Evolutionary conservation across 2,888 invertebrate species (phyloP), one percentile per base, ranked within the genome.

Genomic region (Synanthedon formicaeformis): DNA sequence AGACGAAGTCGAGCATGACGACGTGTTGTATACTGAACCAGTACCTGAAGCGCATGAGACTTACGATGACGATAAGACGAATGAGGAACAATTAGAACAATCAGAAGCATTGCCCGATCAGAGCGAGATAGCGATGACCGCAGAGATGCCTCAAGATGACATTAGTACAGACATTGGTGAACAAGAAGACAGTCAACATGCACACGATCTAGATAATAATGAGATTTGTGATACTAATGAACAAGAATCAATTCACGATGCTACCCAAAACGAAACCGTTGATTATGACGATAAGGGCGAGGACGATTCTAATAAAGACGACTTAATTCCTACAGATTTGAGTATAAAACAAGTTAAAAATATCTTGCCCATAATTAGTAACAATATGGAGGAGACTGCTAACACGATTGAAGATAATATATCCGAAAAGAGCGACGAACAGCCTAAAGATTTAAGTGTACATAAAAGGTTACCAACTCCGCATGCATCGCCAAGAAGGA

Each of bases 401-500:
- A 69, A 78, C 54, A 56, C 65, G 13, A 64, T 69, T 23, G 81
- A 75, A 61, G 81, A 82, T 54, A 77, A 70, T 56, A 54, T 77
- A 55, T 75, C 81, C 3, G 87, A 87, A 45, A 85, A 81, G 57
- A 80, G 76, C 55, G 90, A 91, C 54, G 90, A 91, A 57, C 81
- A 89, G 55, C 90, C 91, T 54, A 90, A 86, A 72, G 91, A 91
- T 67, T 74, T 91, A 53, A 90, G 88, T 61, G 82, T 87, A 63
- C 92, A 88, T 61, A 90, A 90, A 72, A 81, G 73, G 64, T 61
- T 68, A 60, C 84, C 77, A 48, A 83, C 81, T 51, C 81, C 75
- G 57, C 81, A 88, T 61, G 78, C 81, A 57, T 88, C 88, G 51
- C 86, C 83, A 51, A 70, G 82, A 56, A 75, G 88, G 60, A 81